Conservation (phyloP, 2,113 vertebrate species). For the Callipepla californica region DNA sequence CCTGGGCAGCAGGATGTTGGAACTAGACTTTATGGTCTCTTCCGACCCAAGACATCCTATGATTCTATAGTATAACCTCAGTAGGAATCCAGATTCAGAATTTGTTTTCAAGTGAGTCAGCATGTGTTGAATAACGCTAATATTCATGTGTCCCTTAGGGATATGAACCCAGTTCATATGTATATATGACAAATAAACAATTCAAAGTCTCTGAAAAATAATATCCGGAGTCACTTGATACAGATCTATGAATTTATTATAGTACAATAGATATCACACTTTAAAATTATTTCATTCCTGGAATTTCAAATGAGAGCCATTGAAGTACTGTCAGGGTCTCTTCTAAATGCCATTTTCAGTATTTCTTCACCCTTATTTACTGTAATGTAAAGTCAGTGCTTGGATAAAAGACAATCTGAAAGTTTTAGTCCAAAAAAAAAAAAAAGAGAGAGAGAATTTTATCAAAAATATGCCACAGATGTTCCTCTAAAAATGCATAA, state of each 20-base stretch:
- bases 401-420: conserved; percentile 45
- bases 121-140: neutral
- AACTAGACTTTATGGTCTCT: too few relatives aligned
- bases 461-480: conserved; percentile 61
- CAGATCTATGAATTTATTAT: conserved; percentile 14
- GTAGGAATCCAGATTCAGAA: conserved; percentile 6
- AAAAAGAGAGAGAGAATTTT: neutral
- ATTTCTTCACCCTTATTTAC: conserved; percentile 34
- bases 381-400: neutral
- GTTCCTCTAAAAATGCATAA: conserved; percentile 70
- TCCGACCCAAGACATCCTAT: too few relatives aligned
- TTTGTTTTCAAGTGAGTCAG: neutral
- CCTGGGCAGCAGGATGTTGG: too few relatives aligned
- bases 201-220: conserved; percentile 27
- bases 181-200: neutral
- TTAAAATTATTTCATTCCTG: neutral
- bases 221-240: neutral
- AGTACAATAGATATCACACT: neutral
- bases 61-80: neutral
- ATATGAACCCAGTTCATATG: neutral
- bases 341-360: neutral
- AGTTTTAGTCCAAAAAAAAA: conserved; percentile 17
- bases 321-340: neutral
- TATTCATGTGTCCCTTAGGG: neutral
- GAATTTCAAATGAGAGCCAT: neutral